Percentiles rank a stretch among this genome's conserved stretches.
Evolutionary conservation across 2,888 invertebrate genomes (phyloP).

Genomic region (Synergus umbraculus): DNA sequence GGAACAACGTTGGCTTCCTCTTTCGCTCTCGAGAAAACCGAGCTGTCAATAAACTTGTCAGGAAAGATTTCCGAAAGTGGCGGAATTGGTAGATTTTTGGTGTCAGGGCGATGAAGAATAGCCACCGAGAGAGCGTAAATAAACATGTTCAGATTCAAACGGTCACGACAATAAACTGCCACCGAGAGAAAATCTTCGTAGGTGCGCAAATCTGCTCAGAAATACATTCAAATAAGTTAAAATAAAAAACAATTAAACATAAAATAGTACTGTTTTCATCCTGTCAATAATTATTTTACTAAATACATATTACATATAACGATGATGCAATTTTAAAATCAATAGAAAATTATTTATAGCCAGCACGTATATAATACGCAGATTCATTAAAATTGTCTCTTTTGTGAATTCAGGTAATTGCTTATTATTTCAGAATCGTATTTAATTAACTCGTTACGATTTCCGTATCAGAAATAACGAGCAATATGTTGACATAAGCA

Average conservation of each 20-base stretch:
- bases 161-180: constrained; percentile 84
- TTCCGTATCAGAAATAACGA: not conserved
- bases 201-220: constrained; percentile 82
- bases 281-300: too few relatives aligned
- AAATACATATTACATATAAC: too few relatives aligned
- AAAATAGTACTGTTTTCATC: not conserved
- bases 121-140: constrained; percentile 89
- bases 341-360: not conserved
- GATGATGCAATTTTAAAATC: not conserved
- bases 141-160: constrained; percentile 89
- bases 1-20: constrained; percentile 84
- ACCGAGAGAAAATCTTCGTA: constrained; percentile 85
- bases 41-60: constrained; percentile 88
- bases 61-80: constrained; percentile 89
- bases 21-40: constrained; percentile 84
- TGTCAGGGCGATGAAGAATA: constrained; percentile 85
- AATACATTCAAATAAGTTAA: not conserved
- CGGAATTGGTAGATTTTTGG: constrained; percentile 84
- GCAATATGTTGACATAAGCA: not conserved
- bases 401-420: not conserved
- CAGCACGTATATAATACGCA: not conserved
- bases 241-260: not conserved
- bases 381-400: constrained; percentile 15
- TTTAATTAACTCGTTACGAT: constrained; percentile 12
- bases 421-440: not conserved